Conservation (phyloP, 1,140 invertebrate genomes). For the Druon quercuslanigerum region DNA sequence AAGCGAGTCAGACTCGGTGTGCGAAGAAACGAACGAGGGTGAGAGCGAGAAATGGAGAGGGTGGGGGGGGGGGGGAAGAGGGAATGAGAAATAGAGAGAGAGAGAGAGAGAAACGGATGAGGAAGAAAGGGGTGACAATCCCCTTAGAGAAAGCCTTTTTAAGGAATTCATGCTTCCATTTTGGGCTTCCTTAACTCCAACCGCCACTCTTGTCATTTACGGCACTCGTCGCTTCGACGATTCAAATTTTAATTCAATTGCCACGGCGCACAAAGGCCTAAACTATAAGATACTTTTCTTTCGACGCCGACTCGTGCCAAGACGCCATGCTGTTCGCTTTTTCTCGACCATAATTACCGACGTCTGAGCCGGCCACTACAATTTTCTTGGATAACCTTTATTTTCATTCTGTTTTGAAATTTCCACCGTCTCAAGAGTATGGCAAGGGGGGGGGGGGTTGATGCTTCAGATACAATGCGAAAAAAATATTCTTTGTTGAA, state of each 20-base stretch:
- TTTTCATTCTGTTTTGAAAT: neutral
- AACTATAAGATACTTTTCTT: slow-evolving; percentile 4
- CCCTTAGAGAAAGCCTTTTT: slow-evolving; percentile 40
- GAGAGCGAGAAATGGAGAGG: slow-evolving; percentile 42
- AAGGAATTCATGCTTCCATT: slow-evolving; percentile 35
- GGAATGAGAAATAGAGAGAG: neutral
- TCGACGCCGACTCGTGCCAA: neutral
- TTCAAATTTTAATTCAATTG: slow-evolving; percentile 42
- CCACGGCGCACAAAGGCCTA: neutral
- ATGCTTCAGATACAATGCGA: too few species aligned
- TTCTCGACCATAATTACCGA: slow-evolving; percentile 5
- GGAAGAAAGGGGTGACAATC: slow-evolving; percentile 10
- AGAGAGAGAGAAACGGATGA: slow-evolving; percentile 14
- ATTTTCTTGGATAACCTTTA: slow-evolving; percentile 18
- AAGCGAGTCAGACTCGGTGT: slow-evolving; percentile 45
- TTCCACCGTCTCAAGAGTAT: too few species aligned
- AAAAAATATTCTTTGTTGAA: too few species aligned
- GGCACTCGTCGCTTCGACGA: slow-evolving; percentile 35
- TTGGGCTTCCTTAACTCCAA: neutral
- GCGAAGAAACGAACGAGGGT: slow-evolving; percentile 36
- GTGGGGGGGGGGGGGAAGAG: slow-evolving; percentile 41
- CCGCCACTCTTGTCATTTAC: slow-evolving; percentile 33
- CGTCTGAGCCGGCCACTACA: neutral
- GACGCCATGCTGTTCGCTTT: neutral
- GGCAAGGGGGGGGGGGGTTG: too few species aligned